Base-by-base conservation (phyloP, 2,113 vertebrate species). In the Catharus fuscescens region DNA sequence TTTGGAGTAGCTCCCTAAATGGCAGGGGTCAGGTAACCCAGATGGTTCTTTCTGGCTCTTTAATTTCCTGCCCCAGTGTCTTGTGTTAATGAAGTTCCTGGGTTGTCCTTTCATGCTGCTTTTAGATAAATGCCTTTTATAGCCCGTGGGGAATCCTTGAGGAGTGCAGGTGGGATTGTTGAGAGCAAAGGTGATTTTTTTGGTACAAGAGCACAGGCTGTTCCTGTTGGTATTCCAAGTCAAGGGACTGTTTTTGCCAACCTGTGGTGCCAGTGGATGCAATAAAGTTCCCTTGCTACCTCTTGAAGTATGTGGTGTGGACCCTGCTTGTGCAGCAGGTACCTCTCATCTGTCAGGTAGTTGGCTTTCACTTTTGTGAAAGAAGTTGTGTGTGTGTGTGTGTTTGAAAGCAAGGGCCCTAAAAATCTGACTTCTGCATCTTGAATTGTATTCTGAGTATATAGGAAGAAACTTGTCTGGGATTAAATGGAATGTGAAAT, bases 401-500 rank as follows among this genome's bases (percentile, higher is more conserved):
- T 81, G 12, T 71, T 88, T 90, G 19, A 57, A 61, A 72, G 20
- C 32, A 16, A 31, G 47, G 69, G 8, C 32, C 47, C 34, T 71
- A 50, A 89, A 91, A 71, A 64, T 4, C 31, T 50, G 60, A 29
- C 18, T 59, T 28, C 47, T 8, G 3, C 38, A 25, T 53, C 17
- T 12, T 53, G 17, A 57, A 57, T 38, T 59, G 38, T 42, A 20
- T 9, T 64, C 61, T 64, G 48, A 82, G 23, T 9, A 8, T n/a
- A 15, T 20, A 45, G 36, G n/a, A 79, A 69, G 45, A 36, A 74
- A 64, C 26, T 81, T 2, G 7, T 73, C 28, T 64, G 52, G 73
- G 60, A 56, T 80, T 54, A 93, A 90, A 65, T 77, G 45, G 62
- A 69, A 94, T 26, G 18, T 64, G 34, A 88, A 85, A 72, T 83